These are phyloP conservation scores for Sarotherodon lohbergeri DNA, from an alignment of 2,113 vertebrate species.

Conservation along the genomic window DNA sequence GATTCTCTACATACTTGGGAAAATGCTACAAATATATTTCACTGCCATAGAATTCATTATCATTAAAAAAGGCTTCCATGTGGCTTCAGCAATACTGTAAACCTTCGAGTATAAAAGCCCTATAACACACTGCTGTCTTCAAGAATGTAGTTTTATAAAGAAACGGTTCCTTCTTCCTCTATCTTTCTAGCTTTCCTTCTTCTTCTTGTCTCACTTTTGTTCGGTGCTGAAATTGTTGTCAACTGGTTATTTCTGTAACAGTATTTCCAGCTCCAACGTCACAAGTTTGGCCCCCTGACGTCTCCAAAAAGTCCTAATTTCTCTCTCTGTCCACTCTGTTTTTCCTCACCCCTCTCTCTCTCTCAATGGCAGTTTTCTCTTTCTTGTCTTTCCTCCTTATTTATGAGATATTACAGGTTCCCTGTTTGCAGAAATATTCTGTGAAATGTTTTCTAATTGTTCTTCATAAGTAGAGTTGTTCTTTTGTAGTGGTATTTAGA, in stretches of 20 bases:
- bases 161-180: background rate
- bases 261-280: slow-evolving; percentile 58
- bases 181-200: slow-evolving; percentile 13
- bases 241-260: slow-evolving; percentile 55
- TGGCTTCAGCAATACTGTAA: slow-evolving; percentile 61
- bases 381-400: slow-evolving; percentile 23
- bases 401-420: slow-evolving; percentile 53
- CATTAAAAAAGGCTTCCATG: slow-evolving; percentile 26
- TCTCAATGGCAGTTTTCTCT: slow-evolving; percentile 15
- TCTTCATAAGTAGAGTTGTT: slow-evolving; percentile 40
- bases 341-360: background rate
- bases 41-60: slow-evolving; percentile 24
- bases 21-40: slow-evolving; percentile 1
- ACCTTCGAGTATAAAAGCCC: slow-evolving; percentile 81
- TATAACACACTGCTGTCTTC: slow-evolving; percentile 35
- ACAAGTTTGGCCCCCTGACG: slow-evolving; percentile 32
- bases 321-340: slow-evolving; percentile 27
- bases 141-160: background rate
- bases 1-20: background rate
- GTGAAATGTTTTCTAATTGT: slow-evolving; percentile 50
- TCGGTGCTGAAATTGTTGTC: slow-evolving; percentile 38
- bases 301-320: slow-evolving; percentile 44
- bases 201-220: slow-evolving; percentile 39
- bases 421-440: slow-evolving; percentile 45
- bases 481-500: slow-evolving; percentile 61